phyloP scores from a whole-genome alignment of 2,113 vertebrate species.

The Pogonocichla stellata region DNA sequence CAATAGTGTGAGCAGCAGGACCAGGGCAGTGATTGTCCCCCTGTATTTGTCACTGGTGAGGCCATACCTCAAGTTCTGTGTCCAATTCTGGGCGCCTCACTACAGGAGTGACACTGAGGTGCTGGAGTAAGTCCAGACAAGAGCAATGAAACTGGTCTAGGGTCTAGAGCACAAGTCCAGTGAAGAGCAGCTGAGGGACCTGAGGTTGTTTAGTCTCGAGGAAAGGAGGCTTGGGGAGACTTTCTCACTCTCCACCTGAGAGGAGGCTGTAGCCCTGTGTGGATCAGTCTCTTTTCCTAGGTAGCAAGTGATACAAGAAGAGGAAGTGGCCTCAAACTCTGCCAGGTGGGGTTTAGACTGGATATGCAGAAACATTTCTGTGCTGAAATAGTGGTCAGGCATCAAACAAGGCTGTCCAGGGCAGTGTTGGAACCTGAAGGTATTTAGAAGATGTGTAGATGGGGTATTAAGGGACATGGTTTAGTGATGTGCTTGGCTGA shows the following conservation, averaged over 20 bases:
- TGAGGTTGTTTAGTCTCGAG: neutral
- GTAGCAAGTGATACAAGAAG: neutral
- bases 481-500: neutral
- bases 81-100: neutral
- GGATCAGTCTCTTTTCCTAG: neutral
- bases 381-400: neutral
- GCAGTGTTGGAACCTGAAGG: neutral
- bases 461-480: neutral
- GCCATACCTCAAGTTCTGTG: accelerated
- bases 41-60: accelerated
- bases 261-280: neutral
- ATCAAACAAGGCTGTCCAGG: neutral
- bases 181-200: neutral
- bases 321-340: neutral
- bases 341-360: neutral
- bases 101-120: neutral
- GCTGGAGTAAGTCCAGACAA: neutral
- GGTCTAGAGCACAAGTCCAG: neutral
- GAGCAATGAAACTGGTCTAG: neutral
- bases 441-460: neutral
- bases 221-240: neutral
- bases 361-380: neutral
- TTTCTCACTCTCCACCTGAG: neutral
- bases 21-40: accelerated
- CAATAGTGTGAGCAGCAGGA: neutral